These are phyloP conservation scores for Nomada fabriciana DNA, from an alignment of 2,888 invertebrate genomes.

Conservation along the genomic window DNA sequence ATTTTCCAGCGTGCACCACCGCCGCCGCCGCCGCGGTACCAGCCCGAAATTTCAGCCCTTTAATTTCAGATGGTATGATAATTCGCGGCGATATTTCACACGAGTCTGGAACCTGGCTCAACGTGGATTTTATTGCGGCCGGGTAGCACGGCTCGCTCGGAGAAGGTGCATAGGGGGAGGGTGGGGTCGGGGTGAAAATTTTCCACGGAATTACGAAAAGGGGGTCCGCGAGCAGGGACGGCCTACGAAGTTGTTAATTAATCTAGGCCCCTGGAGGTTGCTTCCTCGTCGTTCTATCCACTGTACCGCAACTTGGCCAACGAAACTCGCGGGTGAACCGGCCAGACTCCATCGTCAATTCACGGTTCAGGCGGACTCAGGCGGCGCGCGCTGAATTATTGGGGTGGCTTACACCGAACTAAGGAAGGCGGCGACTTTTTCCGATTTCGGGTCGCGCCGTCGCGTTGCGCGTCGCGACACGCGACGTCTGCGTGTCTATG, in stretches of 20 bases:
- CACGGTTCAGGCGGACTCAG: not conserved
- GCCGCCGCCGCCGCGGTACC: conserved; percentile 61
- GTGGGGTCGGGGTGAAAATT: conserved; percentile 55
- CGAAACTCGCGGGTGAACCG: conserved; percentile 24
- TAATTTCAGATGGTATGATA: conserved; percentile 83
- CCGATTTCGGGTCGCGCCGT: not conserved
- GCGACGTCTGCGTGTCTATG: not conserved
- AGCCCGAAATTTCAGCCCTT: conserved; percentile 81
- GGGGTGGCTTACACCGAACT: not conserved
- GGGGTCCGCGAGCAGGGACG: conserved; percentile 61
- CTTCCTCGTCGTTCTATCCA: conserved; percentile 10
- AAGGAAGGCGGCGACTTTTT: not conserved
- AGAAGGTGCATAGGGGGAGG: not conserved
- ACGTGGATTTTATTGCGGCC: conserved; percentile 78
- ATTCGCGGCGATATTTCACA: conserved; percentile 82
- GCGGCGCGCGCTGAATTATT: not conserved
- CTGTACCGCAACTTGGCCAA: conserved; percentile 18
- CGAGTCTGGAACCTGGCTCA: conserved; percentile 78
- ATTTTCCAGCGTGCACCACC: conserved; percentile 78
- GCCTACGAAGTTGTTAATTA: conserved; percentile 72
- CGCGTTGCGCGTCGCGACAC: not conserved
- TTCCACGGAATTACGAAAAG: conserved; percentile 68
- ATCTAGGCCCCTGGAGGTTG: conserved; percentile 65
- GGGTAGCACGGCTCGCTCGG: conserved; percentile 22
- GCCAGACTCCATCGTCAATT: conserved; percentile 19